phyloP scores from a whole-genome alignment of 23 tunicate genomes.

The Halocynthia aurantium region DNA sequence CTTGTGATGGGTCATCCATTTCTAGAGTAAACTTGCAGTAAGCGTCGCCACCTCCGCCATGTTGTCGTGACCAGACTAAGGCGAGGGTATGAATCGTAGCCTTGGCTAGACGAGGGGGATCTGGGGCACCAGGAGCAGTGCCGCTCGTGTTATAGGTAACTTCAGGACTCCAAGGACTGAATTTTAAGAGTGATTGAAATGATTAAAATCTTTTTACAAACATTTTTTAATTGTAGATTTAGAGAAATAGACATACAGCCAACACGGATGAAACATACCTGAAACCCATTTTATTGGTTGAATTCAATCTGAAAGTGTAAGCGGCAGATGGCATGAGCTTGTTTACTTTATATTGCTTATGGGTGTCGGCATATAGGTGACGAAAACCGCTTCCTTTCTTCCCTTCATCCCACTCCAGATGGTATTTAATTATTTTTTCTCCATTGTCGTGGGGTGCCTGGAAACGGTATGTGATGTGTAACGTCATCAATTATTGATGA shows the following conservation, averaged over 20 bases:
- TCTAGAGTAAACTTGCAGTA: constrained; percentile 23
- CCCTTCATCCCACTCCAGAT: constrained; percentile 70
- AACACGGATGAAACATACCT: constrained; percentile 31
- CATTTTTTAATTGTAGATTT: not conserved
- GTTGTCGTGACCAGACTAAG: constrained; percentile 28
- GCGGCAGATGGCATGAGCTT: constrained; percentile 39
- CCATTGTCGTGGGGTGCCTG: constrained; percentile 73
- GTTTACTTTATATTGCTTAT: constrained; percentile 35
- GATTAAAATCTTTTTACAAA: not conserved
- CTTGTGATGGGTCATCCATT: constrained; percentile 49
- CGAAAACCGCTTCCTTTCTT: constrained; percentile 33
- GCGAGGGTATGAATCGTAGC: constrained; percentile 25
- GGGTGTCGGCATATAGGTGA: constrained; percentile 15
- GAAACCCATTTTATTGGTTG: constrained; percentile 57
- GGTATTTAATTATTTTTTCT: constrained; percentile 52
- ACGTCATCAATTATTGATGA: too few relatives aligned
- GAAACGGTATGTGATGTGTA: not conserved
- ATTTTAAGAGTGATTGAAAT: not conserved
- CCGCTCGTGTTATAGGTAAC: constrained; percentile 42
- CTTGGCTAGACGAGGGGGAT: constrained; percentile 35
- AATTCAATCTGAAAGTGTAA: constrained; percentile 54
- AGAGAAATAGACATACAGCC: not conserved
- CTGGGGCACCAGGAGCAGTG: constrained; percentile 38
- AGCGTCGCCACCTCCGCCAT: constrained; percentile 8
- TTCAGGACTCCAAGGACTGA: constrained; percentile 66